phyloP scores from a whole-genome alignment of 2,888 invertebrate species.

The Anthophora plumipes region DNA sequence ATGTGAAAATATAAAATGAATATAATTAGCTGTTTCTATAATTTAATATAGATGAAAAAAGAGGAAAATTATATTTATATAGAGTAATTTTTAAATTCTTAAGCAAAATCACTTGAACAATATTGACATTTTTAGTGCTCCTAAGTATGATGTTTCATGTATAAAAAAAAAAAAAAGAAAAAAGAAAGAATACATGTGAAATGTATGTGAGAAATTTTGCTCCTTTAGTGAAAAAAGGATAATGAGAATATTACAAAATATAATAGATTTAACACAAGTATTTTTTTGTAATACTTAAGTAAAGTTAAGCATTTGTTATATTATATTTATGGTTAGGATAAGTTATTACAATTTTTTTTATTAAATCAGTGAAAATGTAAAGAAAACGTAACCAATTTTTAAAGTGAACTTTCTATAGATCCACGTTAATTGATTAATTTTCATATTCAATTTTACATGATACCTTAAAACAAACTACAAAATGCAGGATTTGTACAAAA shows the following conservation, averaged over 20 bases:
- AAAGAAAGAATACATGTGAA: no score
- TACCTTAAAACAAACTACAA: background rate
- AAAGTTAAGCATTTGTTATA: background rate
- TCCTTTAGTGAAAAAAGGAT: background rate
- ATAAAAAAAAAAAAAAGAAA: background rate
- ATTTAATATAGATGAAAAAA: background rate
- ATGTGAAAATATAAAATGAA: background rate
- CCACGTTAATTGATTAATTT: background rate
- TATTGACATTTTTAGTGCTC: background rate
- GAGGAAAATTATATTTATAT: background rate
- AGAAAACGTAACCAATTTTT: no score
- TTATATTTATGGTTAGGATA: no score
- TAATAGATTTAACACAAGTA: background rate
- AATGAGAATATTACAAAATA: background rate
- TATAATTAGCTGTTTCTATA: background rate
- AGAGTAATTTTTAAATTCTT: background rate
- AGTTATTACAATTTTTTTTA: no score
- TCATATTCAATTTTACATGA: background rate
- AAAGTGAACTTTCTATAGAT: background rate
- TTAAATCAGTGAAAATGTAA: no score
- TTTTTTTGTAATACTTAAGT: background rate
- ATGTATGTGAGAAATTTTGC: no score
- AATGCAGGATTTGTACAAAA: background rate
- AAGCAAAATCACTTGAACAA: background rate
- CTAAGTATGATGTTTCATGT: background rate